Evolutionary conservation across 2,113 vertebrate genomes (phyloP).

Genomic region (Rhegmatorhina hoffmannsi): DNA sequence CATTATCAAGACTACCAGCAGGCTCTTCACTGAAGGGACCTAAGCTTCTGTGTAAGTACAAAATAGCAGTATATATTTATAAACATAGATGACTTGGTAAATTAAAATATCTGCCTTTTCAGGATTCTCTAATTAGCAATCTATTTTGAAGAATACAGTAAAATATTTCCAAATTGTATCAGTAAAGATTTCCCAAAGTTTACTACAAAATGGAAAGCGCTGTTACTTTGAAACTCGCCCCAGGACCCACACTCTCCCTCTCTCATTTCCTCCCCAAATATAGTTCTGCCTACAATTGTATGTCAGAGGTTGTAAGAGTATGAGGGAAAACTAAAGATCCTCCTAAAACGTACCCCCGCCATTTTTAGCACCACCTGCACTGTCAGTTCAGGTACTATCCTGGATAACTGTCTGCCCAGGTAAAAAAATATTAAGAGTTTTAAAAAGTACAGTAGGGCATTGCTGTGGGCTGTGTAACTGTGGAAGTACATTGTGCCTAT

Average conservation of each 20-base stretch:
- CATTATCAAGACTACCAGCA: background rate
- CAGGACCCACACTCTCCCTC: background rate
- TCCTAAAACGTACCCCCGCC: background rate
- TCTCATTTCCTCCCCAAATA: background rate
- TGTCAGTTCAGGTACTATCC: background rate
- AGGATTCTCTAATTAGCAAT: background rate
- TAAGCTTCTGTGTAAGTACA: background rate
- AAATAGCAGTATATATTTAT: background rate
- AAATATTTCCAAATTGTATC: background rate
- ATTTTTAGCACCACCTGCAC: background rate
- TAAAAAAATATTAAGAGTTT: background rate
- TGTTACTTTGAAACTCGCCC: background rate
- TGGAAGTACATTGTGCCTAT: background rate
- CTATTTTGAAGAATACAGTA: background rate
- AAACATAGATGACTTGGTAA: background rate
- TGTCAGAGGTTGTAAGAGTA: background rate
- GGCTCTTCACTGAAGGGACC: background rate
- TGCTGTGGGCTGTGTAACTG: background rate
- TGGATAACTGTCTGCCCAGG: background rate
- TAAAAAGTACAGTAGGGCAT: background rate
- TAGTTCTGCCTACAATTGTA: background rate
- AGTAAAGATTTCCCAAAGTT: background rate
- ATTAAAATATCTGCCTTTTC: background rate
- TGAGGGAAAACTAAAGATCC: background rate
- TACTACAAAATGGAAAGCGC: background rate